A percentile compares a stretch with the other conserved stretches of the same genome.
Evolutionary conservation across 2,113 vertebrate species (phyloP).

Genomic region (Oryzias woworae): DNA sequence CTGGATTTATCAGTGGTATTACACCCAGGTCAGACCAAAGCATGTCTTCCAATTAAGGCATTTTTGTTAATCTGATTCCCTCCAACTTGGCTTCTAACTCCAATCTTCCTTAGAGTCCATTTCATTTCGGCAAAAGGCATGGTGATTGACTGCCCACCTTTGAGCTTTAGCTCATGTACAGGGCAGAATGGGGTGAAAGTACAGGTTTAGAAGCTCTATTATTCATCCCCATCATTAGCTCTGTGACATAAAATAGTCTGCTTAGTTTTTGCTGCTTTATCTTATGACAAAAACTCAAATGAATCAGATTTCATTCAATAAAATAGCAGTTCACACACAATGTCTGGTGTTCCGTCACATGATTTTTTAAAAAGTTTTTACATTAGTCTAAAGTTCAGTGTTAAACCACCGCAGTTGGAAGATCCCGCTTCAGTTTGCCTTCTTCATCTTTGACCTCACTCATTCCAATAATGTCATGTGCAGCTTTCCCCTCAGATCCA

Average conservation of each 20-base stretch:
- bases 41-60: slow-evolving; percentile 57
- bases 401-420: slow-evolving; percentile 45
- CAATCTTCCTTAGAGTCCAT: slow-evolving; percentile 65
- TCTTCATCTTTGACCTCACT: slow-evolving; percentile 58
- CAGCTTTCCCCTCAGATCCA: slow-evolving; percentile 8
- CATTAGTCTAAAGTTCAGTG: slow-evolving; percentile 22
- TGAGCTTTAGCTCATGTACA: slow-evolving; percentile 44
- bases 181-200: slow-evolving; percentile 50
- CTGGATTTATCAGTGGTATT: slow-evolving; percentile 50
- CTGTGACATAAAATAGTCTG: slow-evolving; percentile 43
- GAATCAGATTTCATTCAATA: slow-evolving; percentile 8
- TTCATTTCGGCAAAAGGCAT: slow-evolving; percentile 48
- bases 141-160: slow-evolving; percentile 46
- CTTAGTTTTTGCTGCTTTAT: slow-evolving; percentile 21
- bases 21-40: slow-evolving; percentile 36
- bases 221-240: slow-evolving; percentile 62
- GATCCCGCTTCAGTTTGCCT: slow-evolving; percentile 50
- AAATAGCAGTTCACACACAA: neutral
- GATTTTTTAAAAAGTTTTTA: slow-evolving; percentile 19
- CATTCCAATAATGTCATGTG: slow-evolving; percentile 36
- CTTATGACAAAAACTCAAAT: slow-evolving; percentile 14
- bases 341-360: slow-evolving; percentile 19
- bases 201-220: slow-evolving; percentile 52
- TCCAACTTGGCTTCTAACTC: slow-evolving; percentile 7
- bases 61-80: slow-evolving; percentile 66